phyloP scores from a whole-genome alignment of 2,113 vertebrate species.

The Pterophyllum scalare region DNA sequence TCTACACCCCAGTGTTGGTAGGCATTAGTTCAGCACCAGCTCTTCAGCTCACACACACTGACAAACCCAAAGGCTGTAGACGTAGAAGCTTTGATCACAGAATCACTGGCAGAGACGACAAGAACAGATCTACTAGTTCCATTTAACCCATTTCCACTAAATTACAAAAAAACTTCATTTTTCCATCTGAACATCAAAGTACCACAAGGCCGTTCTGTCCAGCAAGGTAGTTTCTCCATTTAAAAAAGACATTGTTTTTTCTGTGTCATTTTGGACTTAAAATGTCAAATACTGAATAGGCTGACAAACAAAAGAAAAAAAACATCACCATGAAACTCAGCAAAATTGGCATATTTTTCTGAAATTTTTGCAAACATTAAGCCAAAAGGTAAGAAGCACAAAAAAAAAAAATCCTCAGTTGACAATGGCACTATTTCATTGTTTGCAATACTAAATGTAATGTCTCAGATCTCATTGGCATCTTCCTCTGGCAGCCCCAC shows the following conservation, averaged over 20 bases:
- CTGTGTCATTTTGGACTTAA: constrained; percentile 28
- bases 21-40: constrained; percentile 74
- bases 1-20: constrained; percentile 59
- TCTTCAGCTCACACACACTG: constrained; percentile 54
- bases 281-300: constrained; percentile 28
- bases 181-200: constrained; percentile 45
- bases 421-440: constrained; percentile 69
- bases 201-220: constrained; percentile 8
- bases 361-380: constrained; percentile 58
- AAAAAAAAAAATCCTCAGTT: constrained; percentile 51
- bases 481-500: constrained; percentile 72
- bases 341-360: constrained; percentile 45
- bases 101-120: constrained; percentile 61
- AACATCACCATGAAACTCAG: constrained; percentile 34
- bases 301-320: constrained; percentile 56
- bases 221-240: constrained; percentile 5
- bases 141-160: constrained; percentile 65
- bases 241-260: constrained; percentile 38
- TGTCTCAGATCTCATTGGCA: constrained; percentile 78
- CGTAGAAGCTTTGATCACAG: constrained; percentile 66
- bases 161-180: constrained; percentile 15
- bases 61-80: constrained; percentile 62
- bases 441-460: constrained; percentile 72
- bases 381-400: constrained; percentile 71
- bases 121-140: constrained; percentile 46